These are phyloP conservation scores for Malacoraja senta DNA, from an alignment of 2,797 vertebrate species.

Conservation along the genomic window DNA sequence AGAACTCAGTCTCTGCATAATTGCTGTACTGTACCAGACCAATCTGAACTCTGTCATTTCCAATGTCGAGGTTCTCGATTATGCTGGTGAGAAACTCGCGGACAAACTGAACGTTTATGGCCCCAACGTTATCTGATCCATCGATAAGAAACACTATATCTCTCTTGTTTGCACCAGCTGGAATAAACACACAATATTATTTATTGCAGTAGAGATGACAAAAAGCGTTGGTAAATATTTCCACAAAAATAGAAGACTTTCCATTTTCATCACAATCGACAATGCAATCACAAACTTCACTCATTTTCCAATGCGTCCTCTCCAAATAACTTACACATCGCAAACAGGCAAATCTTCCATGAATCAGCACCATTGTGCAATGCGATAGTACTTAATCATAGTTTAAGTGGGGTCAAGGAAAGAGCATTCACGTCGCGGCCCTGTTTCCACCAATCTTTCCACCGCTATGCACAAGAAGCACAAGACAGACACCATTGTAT, in stretches of 20 bases:
- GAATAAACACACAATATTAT: background rate
- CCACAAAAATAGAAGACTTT: no score
- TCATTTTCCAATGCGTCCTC: background rate
- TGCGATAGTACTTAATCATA: no score
- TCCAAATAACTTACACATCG: background rate
- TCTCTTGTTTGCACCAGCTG: conserved; percentile 47
- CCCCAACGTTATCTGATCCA: conserved; percentile 79
- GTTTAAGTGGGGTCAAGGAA: no score
- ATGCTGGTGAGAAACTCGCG: conserved; percentile 76
- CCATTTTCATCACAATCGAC: background rate
- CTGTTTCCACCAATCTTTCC: no score
- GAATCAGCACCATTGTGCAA: no score
- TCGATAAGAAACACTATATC: conserved; percentile 98
- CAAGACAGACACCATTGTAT: no score
- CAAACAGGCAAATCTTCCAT: background rate
- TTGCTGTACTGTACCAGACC: conserved; percentile 88
- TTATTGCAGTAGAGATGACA: background rate
- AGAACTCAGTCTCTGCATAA: conserved; percentile 75
- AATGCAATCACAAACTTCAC: background rate
- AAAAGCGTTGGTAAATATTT: background rate
- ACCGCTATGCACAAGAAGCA: no score
- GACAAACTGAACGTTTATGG: conserved; percentile 70
- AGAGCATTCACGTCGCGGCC: no score
- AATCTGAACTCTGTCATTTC: conserved; percentile 71
- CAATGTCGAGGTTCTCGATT: conserved; percentile 76